These are phyloP conservation scores for Oryzias curvinotus DNA, from an alignment of 2,113 vertebrate species.

Conservation along the genomic window DNA sequence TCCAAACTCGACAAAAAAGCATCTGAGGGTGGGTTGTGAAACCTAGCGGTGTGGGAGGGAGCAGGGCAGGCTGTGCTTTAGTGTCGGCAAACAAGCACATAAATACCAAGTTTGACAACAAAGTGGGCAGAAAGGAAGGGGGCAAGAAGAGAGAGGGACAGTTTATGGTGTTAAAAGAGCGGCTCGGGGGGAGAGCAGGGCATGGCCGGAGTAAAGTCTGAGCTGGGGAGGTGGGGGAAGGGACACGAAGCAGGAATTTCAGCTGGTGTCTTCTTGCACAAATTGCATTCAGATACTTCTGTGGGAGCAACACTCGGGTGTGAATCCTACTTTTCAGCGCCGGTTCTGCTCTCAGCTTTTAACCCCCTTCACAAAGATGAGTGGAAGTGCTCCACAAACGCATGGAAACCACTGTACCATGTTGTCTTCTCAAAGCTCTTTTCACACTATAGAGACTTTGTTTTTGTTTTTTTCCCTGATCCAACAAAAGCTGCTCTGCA, in stretches of 20 bases:
- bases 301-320: neutral
- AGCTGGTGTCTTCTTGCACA: conserved; percentile 32
- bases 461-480: too few species aligned
- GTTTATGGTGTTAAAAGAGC: conserved; percentile 59
- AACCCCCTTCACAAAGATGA: too few species aligned
- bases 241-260: conserved; percentile 59
- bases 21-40: conserved; percentile 35
- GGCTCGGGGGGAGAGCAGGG: conserved; percentile 48
- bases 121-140: conserved; percentile 20
- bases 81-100: conserved; percentile 71
- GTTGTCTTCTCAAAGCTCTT: too few species aligned
- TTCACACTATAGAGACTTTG: too few species aligned
- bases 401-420: too few species aligned
- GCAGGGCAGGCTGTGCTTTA: conserved; percentile 42
- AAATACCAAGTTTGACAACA: conserved; percentile 68
- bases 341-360: too few species aligned
- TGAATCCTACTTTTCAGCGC: neutral
- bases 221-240: conserved; percentile 32
- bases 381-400: too few species aligned
- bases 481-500: too few species aligned
- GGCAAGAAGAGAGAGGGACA: conserved; percentile 1
- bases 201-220: conserved; percentile 52
- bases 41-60: conserved; percentile 53
- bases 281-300: conserved; percentile 20
- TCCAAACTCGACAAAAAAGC: conserved; percentile 14